A percentile compares a stretch with the other conserved stretches of the same genome.
phyloP scores from a whole-genome alignment of 1,140 invertebrate genomes.

The Homalodisca vitripennis region DNA sequence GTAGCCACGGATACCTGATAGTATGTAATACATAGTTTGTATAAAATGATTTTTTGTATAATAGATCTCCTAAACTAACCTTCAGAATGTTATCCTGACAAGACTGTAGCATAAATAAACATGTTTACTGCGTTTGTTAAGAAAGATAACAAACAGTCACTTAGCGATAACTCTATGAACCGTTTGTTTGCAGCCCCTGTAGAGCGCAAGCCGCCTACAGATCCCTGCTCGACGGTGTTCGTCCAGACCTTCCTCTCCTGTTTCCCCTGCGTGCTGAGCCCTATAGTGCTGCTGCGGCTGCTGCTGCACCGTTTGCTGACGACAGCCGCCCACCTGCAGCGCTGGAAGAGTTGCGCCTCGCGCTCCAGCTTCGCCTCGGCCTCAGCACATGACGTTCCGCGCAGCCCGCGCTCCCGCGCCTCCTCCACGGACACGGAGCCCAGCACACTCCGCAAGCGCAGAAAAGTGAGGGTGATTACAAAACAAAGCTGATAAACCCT shows the following conservation, averaged over 20 bases:
- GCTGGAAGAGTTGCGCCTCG: constrained; percentile 51
- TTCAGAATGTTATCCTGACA: background rate
- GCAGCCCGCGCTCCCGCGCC: constrained; percentile 46
- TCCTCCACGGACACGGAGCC: constrained; percentile 51
- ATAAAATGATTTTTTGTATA: background rate
- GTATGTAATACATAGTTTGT: no score
- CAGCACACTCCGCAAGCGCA: constrained; percentile 46
- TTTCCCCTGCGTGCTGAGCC: constrained; percentile 57
- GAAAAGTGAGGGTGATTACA: constrained; percentile 47
- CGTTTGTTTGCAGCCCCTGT: constrained; percentile 31
- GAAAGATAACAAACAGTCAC: background rate
- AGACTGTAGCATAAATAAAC: background rate
- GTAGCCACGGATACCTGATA: no score
- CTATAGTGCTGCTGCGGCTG: constrained; percentile 59
- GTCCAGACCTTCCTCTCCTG: constrained; percentile 50
- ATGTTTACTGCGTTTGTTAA: background rate
- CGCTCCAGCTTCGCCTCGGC: constrained; percentile 49
- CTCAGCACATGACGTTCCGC: constrained; percentile 43
- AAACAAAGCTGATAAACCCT: no score
- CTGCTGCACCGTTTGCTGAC: constrained; percentile 59
- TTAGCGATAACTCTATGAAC: no score
- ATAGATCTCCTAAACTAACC: background rate
- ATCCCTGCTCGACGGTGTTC: constrained; percentile 43
- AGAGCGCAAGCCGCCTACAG: constrained; percentile 36
- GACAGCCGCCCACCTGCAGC: constrained; percentile 49